Conservation (phyloP, 2,113 vertebrate species). For the Oreochromis niloticus region DNA sequence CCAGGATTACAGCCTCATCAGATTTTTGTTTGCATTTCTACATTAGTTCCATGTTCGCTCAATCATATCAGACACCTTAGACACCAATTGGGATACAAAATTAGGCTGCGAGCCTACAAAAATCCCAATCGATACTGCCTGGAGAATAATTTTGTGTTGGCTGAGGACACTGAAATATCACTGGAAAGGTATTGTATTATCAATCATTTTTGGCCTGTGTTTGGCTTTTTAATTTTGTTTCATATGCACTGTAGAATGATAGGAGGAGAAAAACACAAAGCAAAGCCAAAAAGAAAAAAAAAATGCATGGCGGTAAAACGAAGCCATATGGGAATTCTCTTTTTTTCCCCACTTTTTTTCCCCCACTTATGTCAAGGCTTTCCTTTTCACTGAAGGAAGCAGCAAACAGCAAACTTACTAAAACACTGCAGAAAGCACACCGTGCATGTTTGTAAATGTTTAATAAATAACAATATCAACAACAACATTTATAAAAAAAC, state of each 20-base stretch:
- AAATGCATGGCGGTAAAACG: constrained; percentile 5
- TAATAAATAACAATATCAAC: constrained; percentile 75
- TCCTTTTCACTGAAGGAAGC: neutral
- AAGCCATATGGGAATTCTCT: neutral
- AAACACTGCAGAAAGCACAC: constrained; percentile 16
- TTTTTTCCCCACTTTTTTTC: neutral
- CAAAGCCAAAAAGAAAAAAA: neutral
- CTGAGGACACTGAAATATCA: neutral
- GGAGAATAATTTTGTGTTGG: neutral
- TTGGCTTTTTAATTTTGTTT: neutral
- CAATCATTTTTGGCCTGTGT: neutral
- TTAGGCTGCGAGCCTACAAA: neutral
- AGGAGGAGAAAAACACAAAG: constrained; percentile 8
- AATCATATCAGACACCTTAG: neutral
- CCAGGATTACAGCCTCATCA: neutral
- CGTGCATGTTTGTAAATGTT: constrained; percentile 52
- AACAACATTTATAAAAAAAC: constrained; percentile 53
- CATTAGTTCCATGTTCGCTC: neutral
- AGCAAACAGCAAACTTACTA: neutral
- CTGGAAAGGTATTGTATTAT: neutral
- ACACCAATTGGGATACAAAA: neutral
- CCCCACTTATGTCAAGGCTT: neutral
- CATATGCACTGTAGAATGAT: neutral
- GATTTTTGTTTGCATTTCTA: neutral
- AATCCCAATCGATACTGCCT: neutral